Evolutionary conservation across 1,140 invertebrate species (phyloP), one percentile per base, ranked within the genome.

Genomic region (Pseudachorutes palmiensis): DNA sequence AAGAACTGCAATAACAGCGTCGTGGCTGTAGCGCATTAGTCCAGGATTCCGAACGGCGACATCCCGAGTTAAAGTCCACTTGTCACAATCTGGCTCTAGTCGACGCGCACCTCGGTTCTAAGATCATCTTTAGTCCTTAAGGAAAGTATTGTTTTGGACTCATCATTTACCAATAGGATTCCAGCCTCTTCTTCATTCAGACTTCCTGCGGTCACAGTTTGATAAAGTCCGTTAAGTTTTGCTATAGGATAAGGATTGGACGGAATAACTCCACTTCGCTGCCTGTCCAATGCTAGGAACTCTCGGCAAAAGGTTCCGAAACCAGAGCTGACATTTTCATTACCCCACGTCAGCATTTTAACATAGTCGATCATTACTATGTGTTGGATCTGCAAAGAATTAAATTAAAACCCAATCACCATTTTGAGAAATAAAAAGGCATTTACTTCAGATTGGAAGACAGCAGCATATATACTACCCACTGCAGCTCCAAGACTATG

Each of bases 21-120:
- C 59, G 16, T 30, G 28, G 59, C 59, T 61, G 24, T 28, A 31
- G 5, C 29, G 59, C 16, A 33, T 28, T 3, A 61, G 5, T 19
- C 28, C 59, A 19, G 2, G 24, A 30, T 61, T 61, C 16, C 28
- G 5, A 3, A 61, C 32, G 5, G 5, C 29, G 2, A 31, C 28
- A 61, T 61, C 59, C 14, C 59, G 16, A 12, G 59, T 3, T 2
- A 61, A 31, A 3, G 32, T 33, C 59, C 59, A 61, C 59, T 61
- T 33, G 59, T 61, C 59, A 28, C 14, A 14, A 31, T 16, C 24
- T 5, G 51, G 51, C 9, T 61, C 59, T 9, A 61, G 29, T 16
- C 12, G 59, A 12, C 32, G 28, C 5, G 24, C 59, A 14, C 59
- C 59, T 12, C 59, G 59, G 5, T 31, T 61, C 59, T 61, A 33